Evolutionary conservation across 2,113 vertebrate genomes (phyloP).

Genomic region (Indicator indicator): DNA sequence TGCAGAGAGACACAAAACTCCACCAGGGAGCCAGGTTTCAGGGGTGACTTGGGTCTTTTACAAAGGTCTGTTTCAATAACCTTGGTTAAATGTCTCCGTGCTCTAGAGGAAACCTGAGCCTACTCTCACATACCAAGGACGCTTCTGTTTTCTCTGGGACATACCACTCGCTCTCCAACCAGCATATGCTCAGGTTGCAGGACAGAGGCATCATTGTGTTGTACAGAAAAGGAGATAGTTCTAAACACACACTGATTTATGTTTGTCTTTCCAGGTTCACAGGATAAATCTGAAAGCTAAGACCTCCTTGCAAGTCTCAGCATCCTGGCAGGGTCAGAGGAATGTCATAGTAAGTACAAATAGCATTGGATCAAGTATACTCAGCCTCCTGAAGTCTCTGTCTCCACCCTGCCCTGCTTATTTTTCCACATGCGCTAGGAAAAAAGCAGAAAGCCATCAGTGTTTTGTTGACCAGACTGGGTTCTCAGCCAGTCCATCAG

Average conservation of each 20-base stretch:
- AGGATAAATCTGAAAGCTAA: not conserved
- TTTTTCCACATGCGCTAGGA: not conserved
- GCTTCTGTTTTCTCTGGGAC: not conserved
- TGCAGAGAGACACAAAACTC: not conserved
- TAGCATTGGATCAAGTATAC: not conserved
- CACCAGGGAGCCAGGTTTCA: not conserved
- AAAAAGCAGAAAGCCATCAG: constrained; percentile 46
- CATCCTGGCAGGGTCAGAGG: constrained; percentile 25
- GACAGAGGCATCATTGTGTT: not conserved
- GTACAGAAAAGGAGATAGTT: not conserved
- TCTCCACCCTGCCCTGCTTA: not conserved
- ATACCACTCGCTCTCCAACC: not conserved
- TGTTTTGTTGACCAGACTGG: constrained; percentile 14
- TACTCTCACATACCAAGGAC: not conserved
- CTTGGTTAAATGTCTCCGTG: not conserved
- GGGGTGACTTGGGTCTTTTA: not conserved
- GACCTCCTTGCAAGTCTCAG: constrained; percentile 2
- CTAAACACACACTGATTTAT: not conserved
- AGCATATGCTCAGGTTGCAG: not conserved
- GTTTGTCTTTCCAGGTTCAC: constrained; percentile 50
- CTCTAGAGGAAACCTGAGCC: not conserved
- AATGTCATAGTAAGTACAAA: constrained; percentile 71
- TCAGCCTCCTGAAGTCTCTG: not conserved
- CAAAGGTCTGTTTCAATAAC: not conserved
- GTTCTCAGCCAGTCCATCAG: constrained; percentile 18